These are phyloP conservation scores for Acanthosoma haemorrhoidale DNA, from an alignment of 2,888 invertebrate genomes.

Conservation along the genomic window DNA sequence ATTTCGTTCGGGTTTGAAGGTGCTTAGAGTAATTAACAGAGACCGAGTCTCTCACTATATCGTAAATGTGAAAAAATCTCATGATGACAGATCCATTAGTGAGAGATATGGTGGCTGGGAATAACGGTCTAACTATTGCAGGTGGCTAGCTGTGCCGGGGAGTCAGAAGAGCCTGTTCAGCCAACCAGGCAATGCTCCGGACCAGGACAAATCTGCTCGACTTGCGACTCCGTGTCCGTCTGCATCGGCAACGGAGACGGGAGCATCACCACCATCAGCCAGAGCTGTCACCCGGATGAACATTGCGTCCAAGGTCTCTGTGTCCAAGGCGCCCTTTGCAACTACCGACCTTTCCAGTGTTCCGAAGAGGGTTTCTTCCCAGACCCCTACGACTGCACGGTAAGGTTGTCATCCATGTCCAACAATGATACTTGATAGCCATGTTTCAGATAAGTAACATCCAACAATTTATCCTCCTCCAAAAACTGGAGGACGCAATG, in stretches of 20 bases:
- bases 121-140: too few relatives aligned
- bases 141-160: neutral
- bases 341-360: conserved; percentile 16
- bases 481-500: too few relatives aligned
- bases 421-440: neutral
- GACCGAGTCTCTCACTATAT: too few relatives aligned
- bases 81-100: too few relatives aligned
- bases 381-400: conserved; percentile 12
- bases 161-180: too few relatives aligned
- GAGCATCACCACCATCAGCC: neutral
- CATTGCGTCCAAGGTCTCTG: neutral
- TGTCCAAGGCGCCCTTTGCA: neutral
- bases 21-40: too few relatives aligned
- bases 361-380: conserved; percentile 3
- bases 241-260: neutral
- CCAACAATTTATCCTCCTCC: too few relatives aligned
- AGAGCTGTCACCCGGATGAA: neutral
- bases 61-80: too few relatives aligned
- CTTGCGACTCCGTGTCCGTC: neutral
- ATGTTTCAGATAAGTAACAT: neutral
- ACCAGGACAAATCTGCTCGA: neutral
- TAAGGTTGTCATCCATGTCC: too few relatives aligned
- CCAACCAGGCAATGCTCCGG: neutral
- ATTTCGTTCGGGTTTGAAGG: too few relatives aligned
- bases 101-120: too few relatives aligned